phyloP scores from a whole-genome alignment of 2,113 vertebrate genomes.

The Hyla sarda region DNA sequence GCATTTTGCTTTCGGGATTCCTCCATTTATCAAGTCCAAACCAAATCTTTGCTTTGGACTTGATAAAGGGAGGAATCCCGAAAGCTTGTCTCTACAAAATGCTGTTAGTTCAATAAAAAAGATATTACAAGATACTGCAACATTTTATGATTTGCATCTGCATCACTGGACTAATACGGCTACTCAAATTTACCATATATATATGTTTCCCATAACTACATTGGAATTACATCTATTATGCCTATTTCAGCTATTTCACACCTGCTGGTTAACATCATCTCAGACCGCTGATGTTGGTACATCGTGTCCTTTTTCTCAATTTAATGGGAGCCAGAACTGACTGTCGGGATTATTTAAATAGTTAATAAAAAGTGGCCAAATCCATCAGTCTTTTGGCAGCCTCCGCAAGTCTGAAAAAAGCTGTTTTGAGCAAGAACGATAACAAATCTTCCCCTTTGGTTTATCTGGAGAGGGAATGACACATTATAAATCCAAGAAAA shows the following conservation, averaged over 20 bases:
- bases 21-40: too few relatives aligned
- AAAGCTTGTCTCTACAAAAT: too few relatives aligned
- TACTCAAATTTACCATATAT: too few relatives aligned
- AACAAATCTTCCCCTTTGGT: constrained; percentile 80
- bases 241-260: neutral
- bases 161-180: too few relatives aligned
- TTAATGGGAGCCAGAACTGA: too few relatives aligned
- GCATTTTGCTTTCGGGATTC: too few relatives aligned
- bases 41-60: too few relatives aligned
- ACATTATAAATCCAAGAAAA: constrained; percentile 82
- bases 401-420: constrained; percentile 79
- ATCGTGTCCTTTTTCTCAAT: neutral
- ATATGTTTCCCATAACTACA: too few relatives aligned
- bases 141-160: too few relatives aligned
- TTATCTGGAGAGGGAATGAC: constrained; percentile 79
- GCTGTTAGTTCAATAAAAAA: too few relatives aligned
- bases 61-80: too few relatives aligned
- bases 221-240: neutral
- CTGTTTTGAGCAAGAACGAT: constrained; percentile 77
- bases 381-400: constrained; percentile 80
- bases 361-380: constrained; percentile 66
- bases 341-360: constrained; percentile 28
- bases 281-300: neutral
- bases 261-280: neutral
- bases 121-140: too few relatives aligned